phyloP scores from a whole-genome alignment of 2,888 invertebrate genomes.

The Drosophila anomelani region DNA sequence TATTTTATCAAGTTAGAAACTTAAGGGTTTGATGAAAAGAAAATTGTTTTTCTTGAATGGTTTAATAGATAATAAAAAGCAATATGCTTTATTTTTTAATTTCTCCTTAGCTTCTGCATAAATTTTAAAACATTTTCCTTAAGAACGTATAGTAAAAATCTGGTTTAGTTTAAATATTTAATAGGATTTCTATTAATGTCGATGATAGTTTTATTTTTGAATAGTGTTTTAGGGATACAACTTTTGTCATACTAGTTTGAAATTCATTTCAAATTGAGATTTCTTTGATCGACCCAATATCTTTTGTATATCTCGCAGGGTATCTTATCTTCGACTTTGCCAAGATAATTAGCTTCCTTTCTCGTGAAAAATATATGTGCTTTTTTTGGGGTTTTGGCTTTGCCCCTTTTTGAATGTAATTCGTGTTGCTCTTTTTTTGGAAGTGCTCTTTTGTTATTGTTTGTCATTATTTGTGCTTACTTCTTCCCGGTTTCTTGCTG shows the following conservation, averaged over 20 bases:
- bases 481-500: slow-evolving; percentile 41
- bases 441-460: slow-evolving; percentile 60
- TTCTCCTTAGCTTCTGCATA: neutral
- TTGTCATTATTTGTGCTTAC: slow-evolving; percentile 68
- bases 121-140: neutral
- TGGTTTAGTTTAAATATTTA: neutral
- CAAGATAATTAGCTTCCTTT: slow-evolving; percentile 7
- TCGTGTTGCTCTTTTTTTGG: slow-evolving; percentile 52
- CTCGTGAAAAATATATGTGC: slow-evolving; percentile 3
- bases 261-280: too few species aligned
- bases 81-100: too few species aligned
- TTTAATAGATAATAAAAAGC: neutral
- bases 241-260: too few species aligned
- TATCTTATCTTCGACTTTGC: neutral
- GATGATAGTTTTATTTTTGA: too few species aligned
- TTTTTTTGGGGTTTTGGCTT: slow-evolving; percentile 41
- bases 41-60: neutral
- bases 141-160: neutral
- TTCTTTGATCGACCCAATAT: too few species aligned
- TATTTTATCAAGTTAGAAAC: neutral
- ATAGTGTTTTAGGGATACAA: too few species aligned
- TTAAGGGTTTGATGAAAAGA: too few species aligned
- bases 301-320: neutral
- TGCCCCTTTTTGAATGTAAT: slow-evolving; percentile 49
- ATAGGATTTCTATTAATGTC: neutral